A percentile compares a stretch with the other conserved stretches of the same genome.
Evolutionary conservation across 2,797 vertebrate species (phyloP).

Genomic region (Tragelaphus eurycerus): DNA sequence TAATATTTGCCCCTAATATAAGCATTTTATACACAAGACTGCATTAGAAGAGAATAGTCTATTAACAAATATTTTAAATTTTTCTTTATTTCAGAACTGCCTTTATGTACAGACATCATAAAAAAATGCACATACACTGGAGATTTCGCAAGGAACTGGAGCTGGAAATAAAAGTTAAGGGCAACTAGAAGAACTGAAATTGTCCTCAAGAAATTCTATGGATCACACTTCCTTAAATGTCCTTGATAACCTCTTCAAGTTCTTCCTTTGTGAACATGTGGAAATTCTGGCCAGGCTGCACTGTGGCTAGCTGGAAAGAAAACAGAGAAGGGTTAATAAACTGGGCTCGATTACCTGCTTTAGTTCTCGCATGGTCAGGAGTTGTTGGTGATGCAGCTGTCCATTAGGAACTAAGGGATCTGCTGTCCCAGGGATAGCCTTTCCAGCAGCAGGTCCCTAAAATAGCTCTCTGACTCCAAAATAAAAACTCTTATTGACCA

Average conservation of each 20-base stretch:
- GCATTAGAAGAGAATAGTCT: conserved; percentile 36
- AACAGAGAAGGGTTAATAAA: conserved; percentile 71
- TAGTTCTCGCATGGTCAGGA: not conserved
- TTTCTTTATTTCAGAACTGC: conserved; percentile 78
- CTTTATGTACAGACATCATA: conserved; percentile 84
- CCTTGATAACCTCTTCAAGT: conserved; percentile 98
- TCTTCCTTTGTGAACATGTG: conserved; percentile 99
- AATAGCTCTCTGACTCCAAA: conserved; percentile 81
- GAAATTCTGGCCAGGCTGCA: conserved; percentile 97
- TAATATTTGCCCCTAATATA: not conserved
- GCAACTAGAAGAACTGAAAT: conserved; percentile 64
- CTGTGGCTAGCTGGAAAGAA: conserved; percentile 91
- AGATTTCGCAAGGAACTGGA: conserved; percentile 68
- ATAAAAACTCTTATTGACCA: conserved; percentile 79
- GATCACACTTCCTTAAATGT: conserved; percentile 87
- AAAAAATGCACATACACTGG: conserved; percentile 77
- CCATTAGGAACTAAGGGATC: conserved; percentile 64
- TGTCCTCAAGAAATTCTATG: conserved; percentile 69
- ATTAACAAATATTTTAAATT: conserved; percentile 80
- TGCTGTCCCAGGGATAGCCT: conserved; percentile 76
- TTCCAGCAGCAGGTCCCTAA: conserved; percentile 74
- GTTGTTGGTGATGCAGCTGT: conserved; percentile 72
- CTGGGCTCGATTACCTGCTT: not conserved
- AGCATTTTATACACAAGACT: conserved; percentile 1
- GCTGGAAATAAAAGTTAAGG: conserved; percentile 77